Conservation (phyloP, 2,113 vertebrate genomes). For the Grallaria varia region DNA sequence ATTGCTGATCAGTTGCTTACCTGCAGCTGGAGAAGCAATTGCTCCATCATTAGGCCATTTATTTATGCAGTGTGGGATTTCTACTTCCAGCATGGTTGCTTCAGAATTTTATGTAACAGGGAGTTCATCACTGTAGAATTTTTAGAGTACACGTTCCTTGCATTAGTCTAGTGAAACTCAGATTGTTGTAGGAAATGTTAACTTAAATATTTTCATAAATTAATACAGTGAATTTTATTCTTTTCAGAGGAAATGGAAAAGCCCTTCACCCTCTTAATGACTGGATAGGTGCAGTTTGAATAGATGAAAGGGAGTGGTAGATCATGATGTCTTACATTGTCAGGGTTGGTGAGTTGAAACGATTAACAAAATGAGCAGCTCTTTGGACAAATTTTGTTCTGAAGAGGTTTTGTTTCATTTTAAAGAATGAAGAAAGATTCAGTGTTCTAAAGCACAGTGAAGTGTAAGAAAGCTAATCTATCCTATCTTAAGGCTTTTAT, state of each 20-base stretch:
- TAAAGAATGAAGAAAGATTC: background rate
- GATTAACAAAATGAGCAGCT: background rate
- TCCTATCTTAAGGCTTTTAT: background rate
- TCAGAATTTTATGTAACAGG: background rate
- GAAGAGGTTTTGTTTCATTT: background rate
- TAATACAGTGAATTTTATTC: background rate
- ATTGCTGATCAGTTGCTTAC: background rate
- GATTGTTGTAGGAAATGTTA: background rate
- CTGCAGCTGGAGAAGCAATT: background rate
- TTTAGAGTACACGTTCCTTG: background rate
- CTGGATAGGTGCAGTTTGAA: background rate
- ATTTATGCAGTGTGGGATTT: background rate
- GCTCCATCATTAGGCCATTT: background rate
- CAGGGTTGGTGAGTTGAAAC: background rate
- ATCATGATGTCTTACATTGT: background rate
- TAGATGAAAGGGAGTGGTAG: background rate
- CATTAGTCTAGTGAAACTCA: background rate
- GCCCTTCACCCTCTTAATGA: background rate
- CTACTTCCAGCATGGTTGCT: background rate
- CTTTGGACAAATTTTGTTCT: background rate
- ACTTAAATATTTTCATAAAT: background rate
- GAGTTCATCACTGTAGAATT: background rate
- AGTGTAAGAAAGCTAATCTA: background rate
- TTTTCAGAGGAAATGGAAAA: background rate
- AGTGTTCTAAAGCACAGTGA: background rate